Evolutionary conservation across 2,797 vertebrate species (phyloP).

Genomic region (Crenuchus spilurus): DNA sequence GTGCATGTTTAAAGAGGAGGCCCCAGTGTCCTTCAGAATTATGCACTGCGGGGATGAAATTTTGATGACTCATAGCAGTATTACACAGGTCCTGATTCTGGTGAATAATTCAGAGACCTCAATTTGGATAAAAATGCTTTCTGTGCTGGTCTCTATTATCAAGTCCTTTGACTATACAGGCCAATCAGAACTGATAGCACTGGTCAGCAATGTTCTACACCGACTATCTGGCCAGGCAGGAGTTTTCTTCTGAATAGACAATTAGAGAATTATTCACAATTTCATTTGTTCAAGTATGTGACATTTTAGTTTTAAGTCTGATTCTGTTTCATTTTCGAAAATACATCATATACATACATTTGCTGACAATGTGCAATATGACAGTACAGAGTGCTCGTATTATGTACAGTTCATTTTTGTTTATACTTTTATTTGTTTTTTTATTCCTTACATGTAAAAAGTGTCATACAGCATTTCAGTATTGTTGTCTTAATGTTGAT

Average conservation of each 20-base stretch:
- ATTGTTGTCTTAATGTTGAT: too few species aligned
- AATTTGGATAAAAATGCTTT: constrained; percentile 26
- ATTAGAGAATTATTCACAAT: neutral
- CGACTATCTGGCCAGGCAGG: neutral
- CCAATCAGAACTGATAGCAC: neutral
- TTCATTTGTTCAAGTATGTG: neutral
- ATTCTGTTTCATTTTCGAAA: too few species aligned
- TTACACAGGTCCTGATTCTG: constrained; percentile 5
- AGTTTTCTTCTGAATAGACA: neutral
- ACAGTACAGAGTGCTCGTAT: too few species aligned
- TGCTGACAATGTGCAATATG: too few species aligned
- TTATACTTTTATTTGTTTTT: too few species aligned
- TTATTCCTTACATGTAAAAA: too few species aligned
- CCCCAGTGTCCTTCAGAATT: constrained; percentile 6
- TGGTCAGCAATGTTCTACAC: neutral
- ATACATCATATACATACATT: too few species aligned
- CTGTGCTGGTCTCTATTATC: neutral
- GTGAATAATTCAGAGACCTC: constrained; percentile 45
- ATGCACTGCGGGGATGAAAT: constrained; percentile 20
- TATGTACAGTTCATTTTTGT: too few species aligned
- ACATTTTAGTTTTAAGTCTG: too few species aligned
- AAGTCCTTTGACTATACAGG: neutral
- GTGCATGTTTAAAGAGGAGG: neutral
- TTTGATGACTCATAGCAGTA: constrained; percentile 36
- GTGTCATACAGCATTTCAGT: too few species aligned